Base-by-base conservation (phyloP, 2,888 invertebrate species). In the Leptura quadrifasciata region DNA sequence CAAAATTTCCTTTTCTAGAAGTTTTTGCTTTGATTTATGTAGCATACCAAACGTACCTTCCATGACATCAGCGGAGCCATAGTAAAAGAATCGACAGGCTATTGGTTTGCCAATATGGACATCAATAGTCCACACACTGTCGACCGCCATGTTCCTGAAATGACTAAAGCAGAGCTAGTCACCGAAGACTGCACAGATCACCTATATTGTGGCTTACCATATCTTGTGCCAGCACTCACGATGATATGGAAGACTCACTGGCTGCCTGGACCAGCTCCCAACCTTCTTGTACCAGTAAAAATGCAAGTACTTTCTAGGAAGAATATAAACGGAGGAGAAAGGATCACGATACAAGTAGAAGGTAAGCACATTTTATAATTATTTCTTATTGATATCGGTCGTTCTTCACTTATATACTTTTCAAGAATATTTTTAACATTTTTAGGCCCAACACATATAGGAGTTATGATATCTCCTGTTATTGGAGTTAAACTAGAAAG, bases 161-260 rank as follows among this genome's bases (percentile, higher is more conserved):
- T 92, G 85, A 85, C 85, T 80, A 86, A 88, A 75, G 89, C 91
- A 12, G 82, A 89, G 80, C 83, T 89, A 72, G 90, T 91, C 27
- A 86, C 89, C 18, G 86, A 90, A 86, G 90, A 93, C 82, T 95
- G 95, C 88, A 88, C 90, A 67, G 89, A 90, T 74, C 91, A 93
- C 88, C 88, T 93, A 81, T 95, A 94, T 89, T 96, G 96, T 89
- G 96, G 95, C 74, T 90, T 94, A 89, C 95, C 96, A 15, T 96
- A 95, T 90, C 92, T 93, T 86, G 93, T 95, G 88, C 96, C 96
- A 52, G 94, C 94, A 81, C 90, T 92, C 76, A 90, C 92, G 68
- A 92, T 95, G 84, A 90, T 95, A 82, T 91, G 91, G 91, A 91
- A 90, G 88, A 93, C 93, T 21, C 92, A 92, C 88, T 92, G 92